Evolutionary conservation across 2,888 invertebrate genomes (phyloP).

Genomic region (Lasioglossum vierecki): DNA sequence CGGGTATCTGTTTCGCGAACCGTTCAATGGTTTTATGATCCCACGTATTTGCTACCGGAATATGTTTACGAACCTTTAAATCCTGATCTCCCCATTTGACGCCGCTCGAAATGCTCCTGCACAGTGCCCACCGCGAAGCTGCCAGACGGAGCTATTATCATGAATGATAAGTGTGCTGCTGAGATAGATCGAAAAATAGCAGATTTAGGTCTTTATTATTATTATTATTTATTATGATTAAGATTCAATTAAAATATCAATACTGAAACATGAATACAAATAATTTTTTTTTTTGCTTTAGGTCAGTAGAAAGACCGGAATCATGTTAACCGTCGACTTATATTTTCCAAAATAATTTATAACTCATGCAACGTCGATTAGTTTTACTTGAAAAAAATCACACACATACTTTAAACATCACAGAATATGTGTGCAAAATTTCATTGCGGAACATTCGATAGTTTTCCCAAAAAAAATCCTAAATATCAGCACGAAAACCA

Average conservation of each 20-base stretch:
- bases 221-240: no score
- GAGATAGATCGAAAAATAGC: neutral
- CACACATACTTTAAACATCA: no score
- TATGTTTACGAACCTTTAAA: constrained; percentile 47
- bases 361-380: neutral
- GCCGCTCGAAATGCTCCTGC: constrained; percentile 12
- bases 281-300: no score
- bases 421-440: neutral
- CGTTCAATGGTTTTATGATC: constrained; percentile 27
- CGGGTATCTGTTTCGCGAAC: neutral
- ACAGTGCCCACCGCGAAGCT: neutral
- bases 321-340: no score
- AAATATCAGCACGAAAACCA: no score
- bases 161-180: neutral
- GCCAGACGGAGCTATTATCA: neutral
- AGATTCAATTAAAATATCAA: no score
- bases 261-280: no score
- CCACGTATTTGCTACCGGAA: constrained; percentile 26
- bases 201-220: neutral
- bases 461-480: neutral
- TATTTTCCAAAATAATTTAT: neutral
- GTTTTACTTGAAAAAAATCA: no score
- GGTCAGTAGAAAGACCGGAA: no score
- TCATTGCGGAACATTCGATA: neutral
- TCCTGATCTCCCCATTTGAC: constrained; percentile 10